Evolutionary conservation across 2,113 vertebrate genomes (phyloP).

Genomic region (Alethe castanea): DNA sequence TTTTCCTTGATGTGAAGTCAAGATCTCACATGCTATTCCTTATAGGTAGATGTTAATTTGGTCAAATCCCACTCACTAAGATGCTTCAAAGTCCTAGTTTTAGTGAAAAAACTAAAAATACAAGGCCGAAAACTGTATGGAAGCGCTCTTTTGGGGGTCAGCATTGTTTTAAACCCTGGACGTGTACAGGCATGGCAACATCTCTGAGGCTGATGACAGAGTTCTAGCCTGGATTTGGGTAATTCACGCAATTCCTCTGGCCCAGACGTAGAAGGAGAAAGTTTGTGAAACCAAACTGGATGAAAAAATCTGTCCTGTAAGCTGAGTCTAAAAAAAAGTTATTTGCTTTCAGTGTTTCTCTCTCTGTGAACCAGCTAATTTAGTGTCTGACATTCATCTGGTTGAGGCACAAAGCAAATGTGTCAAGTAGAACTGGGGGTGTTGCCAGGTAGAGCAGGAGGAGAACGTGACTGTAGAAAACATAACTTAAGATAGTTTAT

Average conservation of each 20-base stretch:
- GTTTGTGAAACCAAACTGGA: neutral
- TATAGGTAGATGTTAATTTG: neutral
- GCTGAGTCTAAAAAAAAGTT: neutral
- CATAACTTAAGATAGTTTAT: neutral
- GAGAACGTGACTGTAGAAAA: neutral
- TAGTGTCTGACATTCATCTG: neutral
- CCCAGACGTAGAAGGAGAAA: neutral
- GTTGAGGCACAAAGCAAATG: neutral
- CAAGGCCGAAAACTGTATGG: fast-evolving
- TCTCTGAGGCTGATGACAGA: neutral
- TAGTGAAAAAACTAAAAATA: neutral
- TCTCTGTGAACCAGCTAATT: neutral
- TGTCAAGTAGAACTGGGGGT: neutral
- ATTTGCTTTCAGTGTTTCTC: neutral
- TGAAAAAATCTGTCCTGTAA: neutral
- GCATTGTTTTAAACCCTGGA: neutral
- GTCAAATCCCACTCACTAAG: neutral
- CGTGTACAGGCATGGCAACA: fast-evolving
- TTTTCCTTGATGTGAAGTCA: neutral
- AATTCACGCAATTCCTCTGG: neutral
- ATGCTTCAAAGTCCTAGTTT: neutral
- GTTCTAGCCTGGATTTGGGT: neutral
- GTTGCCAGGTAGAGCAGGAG: neutral
- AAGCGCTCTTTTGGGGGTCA: neutral
- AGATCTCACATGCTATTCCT: neutral